Base-by-base conservation (phyloP, 2,888 invertebrate genomes). In the Penaeus monodon region DNA sequence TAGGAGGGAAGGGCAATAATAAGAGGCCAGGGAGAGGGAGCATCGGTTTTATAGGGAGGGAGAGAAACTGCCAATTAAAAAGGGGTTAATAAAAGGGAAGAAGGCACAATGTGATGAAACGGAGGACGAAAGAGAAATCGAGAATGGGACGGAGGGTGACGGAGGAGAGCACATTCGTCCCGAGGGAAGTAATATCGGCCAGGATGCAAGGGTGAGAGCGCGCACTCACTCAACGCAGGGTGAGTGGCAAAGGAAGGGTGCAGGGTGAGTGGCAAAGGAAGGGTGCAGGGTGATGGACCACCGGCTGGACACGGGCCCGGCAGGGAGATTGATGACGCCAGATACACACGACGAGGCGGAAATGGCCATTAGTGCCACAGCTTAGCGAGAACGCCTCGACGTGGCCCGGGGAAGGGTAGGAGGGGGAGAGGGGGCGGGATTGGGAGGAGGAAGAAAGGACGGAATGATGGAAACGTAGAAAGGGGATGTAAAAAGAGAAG, bases 61-160 rank as follows among this genome's bases (percentile, higher is more conserved):
- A 24, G 70, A 44, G 38, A 12, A 29, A 29, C 10, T 17, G 70
- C 12, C 27, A 12, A 68, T n/a, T n/a, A 29, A 29, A 29, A 68
- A 12, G 7, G 10, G 29, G 29, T 10, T 68, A 24, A 29, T n/a
- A 29, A 29, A 68, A n/a, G 70, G 70, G 70, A 29, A 66, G 66
- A 27, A 29, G 29, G 20, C 70, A 24, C 27, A 22, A 29, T 24
- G 29, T 27, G 29, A 29, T n/a, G 70, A 20, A 68, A 29, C 2
- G 17, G 70, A 29, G 29, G n/a, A 4, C 24, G 66, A 66, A 12
- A 27, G 66, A 17, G 29, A 68, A 20, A 29, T 12, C 12, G 24
- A 68, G 29, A 33, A 74, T 27, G 24, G n/a, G 83, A 65, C 63
- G 76, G 74, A 38, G 83, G 44, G 73, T n/a, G 81, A 81, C 57